Conservation (phyloP, 2,888 invertebrate species). For the Cryptus viduatorius region DNA sequence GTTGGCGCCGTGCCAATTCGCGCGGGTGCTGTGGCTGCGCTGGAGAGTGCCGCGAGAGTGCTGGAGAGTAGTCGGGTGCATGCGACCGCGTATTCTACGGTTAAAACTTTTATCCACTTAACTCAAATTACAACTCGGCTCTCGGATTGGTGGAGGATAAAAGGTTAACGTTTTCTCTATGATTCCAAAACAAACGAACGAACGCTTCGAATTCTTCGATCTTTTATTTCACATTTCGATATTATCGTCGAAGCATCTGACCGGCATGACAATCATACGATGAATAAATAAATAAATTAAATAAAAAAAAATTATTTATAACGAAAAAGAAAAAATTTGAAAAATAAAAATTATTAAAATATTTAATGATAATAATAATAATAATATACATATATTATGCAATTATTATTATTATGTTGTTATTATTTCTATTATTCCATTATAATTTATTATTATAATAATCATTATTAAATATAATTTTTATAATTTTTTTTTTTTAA, state of each 20-base stretch:
- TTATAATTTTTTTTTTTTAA: too few species aligned
- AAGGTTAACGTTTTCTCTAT: neutral
- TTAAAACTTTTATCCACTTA: neutral
- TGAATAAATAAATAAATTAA: too few species aligned
- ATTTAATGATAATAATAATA: too few species aligned
- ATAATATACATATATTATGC: too few species aligned
- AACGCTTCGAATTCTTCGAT: neutral
- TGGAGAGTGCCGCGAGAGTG: neutral
- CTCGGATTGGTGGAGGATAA: neutral
- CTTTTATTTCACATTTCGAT: neutral
- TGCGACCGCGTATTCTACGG: neutral
- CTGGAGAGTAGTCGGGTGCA: neutral
- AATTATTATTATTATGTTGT: too few species aligned
- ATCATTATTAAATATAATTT: too few species aligned
- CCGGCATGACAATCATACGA: too few species aligned
- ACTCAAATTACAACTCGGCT: neutral
- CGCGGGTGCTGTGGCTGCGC: slow-evolving; percentile 5
- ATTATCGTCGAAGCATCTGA: neutral
- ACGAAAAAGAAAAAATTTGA: too few species aligned
- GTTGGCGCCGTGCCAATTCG: slow-evolving; percentile 40
- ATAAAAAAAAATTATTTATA: too few species aligned
- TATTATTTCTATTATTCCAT: too few species aligned
- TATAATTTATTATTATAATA: too few species aligned
- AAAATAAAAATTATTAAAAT: too few species aligned
- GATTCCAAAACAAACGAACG: neutral